These are phyloP conservation scores for Onthophagus sagittarius DNA, from an alignment of 2,888 invertebrate species.

Conservation along the genomic window DNA sequence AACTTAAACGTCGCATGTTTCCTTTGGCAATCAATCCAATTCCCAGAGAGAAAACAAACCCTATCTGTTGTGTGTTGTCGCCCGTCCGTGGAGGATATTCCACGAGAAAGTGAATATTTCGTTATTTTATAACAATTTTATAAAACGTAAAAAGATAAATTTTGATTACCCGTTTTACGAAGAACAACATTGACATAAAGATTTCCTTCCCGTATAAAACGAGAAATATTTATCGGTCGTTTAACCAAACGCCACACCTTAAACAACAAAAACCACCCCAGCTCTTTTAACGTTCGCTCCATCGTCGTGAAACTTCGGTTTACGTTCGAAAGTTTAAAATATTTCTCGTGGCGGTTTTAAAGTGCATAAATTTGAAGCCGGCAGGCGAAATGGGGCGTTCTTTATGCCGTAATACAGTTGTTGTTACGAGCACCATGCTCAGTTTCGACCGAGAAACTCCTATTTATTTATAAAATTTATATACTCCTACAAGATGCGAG, in stretches of 20 bases:
- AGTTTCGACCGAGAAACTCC: neutral
- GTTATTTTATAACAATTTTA: neutral
- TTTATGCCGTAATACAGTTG: neutral
- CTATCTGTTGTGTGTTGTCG: too few species aligned
- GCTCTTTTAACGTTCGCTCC: neutral
- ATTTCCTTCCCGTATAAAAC: too few species aligned
- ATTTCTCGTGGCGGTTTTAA: neutral
- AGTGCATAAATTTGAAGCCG: neutral
- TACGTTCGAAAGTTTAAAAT: neutral
- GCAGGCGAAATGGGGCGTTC: neutral
- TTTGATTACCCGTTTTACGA: too few species aligned
- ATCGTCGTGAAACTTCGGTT: neutral
- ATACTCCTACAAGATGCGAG: neutral
- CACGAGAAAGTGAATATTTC: neutral
- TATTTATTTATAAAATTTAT: neutral
- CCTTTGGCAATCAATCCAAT: constrained; percentile 9
- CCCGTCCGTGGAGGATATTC: neutral
- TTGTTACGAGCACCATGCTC: neutral
- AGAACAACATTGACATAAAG: too few species aligned
- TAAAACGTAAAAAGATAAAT: neutral
- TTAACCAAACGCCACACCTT: neutral
- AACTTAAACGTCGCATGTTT: neutral
- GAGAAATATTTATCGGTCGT: too few species aligned
- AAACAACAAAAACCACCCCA: neutral
- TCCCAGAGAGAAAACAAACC: constrained; percentile 3